phyloP scores from a whole-genome alignment of 1,140 invertebrate genomes.

The Hycleus phaleratus region DNA sequence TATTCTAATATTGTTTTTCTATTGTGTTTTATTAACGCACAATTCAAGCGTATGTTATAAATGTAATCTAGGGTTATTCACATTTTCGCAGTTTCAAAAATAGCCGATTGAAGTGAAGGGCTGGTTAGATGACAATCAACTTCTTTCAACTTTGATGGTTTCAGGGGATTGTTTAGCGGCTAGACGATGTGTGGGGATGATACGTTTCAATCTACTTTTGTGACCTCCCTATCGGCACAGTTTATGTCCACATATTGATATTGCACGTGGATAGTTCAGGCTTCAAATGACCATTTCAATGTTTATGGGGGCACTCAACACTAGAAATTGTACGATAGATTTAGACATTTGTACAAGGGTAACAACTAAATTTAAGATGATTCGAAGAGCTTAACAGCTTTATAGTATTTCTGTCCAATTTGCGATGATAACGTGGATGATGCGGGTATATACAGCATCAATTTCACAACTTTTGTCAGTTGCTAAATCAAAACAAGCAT shows the following conservation, averaged over 20 bases:
- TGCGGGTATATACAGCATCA: slow-evolving; percentile 17
- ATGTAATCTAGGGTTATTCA: too few species aligned
- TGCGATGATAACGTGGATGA: slow-evolving; percentile 13
- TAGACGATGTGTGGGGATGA: slow-evolving; percentile 7
- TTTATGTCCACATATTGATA: slow-evolving; percentile 23
- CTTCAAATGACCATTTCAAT: slow-evolving; percentile 12
- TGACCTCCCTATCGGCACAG: slow-evolving; percentile 13
- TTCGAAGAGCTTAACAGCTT: slow-evolving; percentile 12
- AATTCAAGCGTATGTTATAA: too few species aligned
- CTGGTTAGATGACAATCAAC: too few species aligned
- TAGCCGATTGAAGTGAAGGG: too few species aligned
- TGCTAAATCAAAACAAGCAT: slow-evolving; percentile 26
- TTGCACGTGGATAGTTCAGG: slow-evolving; percentile 21
- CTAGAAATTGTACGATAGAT: slow-evolving; percentile 17
- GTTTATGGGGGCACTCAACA: slow-evolving; percentile 21
- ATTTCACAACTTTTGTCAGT: slow-evolving; percentile 4
- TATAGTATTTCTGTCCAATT: slow-evolving; percentile 15
- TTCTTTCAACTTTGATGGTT: too few species aligned
- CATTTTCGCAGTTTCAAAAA: too few species aligned
- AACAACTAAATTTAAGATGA: slow-evolving; percentile 4
- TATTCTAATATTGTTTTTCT: too few species aligned
- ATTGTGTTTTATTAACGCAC: too few species aligned
- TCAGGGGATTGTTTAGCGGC: too few species aligned
- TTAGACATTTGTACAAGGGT: slow-evolving; percentile 15
- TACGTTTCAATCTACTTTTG: slow-evolving; percentile 15